Evolutionary conservation across 2,113 vertebrate species (phyloP), one percentile per base, ranked within the genome.

Genomic region (Arenaria interpres): DNA sequence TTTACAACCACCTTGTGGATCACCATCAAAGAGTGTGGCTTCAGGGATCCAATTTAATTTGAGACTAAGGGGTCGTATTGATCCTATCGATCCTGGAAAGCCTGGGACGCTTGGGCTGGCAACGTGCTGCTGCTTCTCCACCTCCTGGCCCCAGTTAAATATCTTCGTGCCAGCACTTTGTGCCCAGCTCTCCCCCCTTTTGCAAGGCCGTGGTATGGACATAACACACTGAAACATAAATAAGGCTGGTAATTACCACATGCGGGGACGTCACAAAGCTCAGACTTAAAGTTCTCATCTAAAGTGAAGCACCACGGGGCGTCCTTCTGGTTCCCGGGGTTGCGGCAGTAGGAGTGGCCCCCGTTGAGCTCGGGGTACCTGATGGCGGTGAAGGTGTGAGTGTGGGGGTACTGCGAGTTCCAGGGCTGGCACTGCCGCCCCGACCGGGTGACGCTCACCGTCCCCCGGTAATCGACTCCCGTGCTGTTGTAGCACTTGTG

Each of bases 351-450:
- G 22, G 99, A 99, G 96, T 99, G 99, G 1, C 99, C 99, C 8
- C 99, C 99, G 2, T 99, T 99, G 71, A 99, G 98, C 97, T 99
- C 99, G 0, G 98, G 98, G 96, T 99, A 99, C 46, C 99, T 98
- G 60, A 99, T 78, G 9, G 99, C 99, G 0, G 99, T 98, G 97
- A 98, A 99, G 84, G 98, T 98, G 98, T 99, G 99, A 5, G 98
- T 99, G 98, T 99, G 99, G 1, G 99, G 99, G 85, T 99, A 99
- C 98, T 99, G 99, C 1, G 99, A 99, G 96, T 99, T 99, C 99
- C 99, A 99, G 0, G 99, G 99, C 97, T 99, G 99, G 98, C 99
- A 99, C 98, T 99, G 99, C 11, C 98, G 99, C 12, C 99, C 99
- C 0, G 99, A 99, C 94, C 98, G 98, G 33, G 99, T 99, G 97